phyloP scores from a whole-genome alignment of 2,797 vertebrate species.

The Amblyopsis hoosieri region DNA sequence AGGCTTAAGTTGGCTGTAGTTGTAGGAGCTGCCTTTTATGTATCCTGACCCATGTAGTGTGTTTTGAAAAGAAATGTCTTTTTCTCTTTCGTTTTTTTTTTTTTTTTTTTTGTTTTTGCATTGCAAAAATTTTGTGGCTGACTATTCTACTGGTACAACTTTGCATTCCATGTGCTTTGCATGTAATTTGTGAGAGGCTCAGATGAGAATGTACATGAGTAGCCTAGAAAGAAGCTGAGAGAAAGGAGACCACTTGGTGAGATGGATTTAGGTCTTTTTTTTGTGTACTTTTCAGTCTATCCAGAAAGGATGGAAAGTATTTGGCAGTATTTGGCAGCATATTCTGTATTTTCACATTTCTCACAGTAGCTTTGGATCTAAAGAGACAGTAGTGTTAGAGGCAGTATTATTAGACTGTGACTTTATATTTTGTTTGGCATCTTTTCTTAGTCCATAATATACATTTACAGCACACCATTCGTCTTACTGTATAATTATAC shows the following conservation, averaged over 20 bases:
- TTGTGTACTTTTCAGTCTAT: constrained; percentile 42
- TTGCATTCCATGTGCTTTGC: constrained; percentile 62
- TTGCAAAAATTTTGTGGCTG: constrained; percentile 56
- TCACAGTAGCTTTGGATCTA: no score
- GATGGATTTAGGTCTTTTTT: constrained; percentile 57
- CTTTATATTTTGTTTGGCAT: no score
- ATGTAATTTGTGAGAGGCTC: constrained; percentile 54
- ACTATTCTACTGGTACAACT: constrained; percentile 35
- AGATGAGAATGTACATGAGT: constrained; percentile 64
- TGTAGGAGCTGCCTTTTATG: constrained; percentile 15
- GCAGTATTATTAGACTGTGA: no score
- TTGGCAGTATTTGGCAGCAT: constrained; percentile 20
- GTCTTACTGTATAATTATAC: not conserved
- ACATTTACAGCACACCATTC: not conserved
- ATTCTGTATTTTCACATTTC: constrained; percentile 24
- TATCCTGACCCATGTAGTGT: not conserved
- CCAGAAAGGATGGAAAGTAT: constrained; percentile 31
- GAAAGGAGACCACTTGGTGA: constrained; percentile 56
- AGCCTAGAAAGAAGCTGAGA: constrained; percentile 66
- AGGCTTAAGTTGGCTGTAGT: constrained; percentile 17
- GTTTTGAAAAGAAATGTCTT: not conserved
- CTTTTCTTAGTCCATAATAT: no score
- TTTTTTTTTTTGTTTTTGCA: constrained; percentile 49
- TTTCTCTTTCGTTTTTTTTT: not conserved
- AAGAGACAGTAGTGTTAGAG: no score